These are phyloP conservation scores for Clarias platycephalus DNA, from an alignment of 2,797 vertebrate species.

Conservation along the genomic window DNA sequence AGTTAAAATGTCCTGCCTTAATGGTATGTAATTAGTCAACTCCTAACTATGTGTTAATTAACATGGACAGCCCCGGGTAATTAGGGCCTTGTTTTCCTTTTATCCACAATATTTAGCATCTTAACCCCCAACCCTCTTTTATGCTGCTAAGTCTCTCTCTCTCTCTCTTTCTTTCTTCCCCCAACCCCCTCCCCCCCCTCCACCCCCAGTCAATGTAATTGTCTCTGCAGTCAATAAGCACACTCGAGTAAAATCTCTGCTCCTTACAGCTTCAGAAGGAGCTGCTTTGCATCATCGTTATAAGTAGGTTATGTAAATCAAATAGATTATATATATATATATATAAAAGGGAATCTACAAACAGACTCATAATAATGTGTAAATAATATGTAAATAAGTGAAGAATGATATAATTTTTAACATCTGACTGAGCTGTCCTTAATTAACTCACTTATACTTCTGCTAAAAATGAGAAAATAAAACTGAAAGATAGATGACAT, in stretches of 20 bases:
- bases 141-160: slow-evolving; percentile 5
- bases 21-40: slow-evolving; percentile 59
- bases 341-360: too few relatives aligned
- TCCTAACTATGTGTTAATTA: slow-evolving; percentile 56
- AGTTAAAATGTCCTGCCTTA: slow-evolving; percentile 36
- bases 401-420: neutral
- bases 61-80: slow-evolving; percentile 53
- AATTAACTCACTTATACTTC: neutral
- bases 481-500: slow-evolving; percentile 45
- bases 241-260: slow-evolving; percentile 20
- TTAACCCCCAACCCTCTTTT: slow-evolving; percentile 45
- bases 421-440: neutral
- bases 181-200: too few relatives aligned
- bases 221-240: slow-evolving; percentile 30
- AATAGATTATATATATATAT: neutral
- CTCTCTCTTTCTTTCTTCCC: too few relatives aligned
- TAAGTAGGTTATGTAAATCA: slow-evolving; percentile 43
- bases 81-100: slow-evolving; percentile 51
- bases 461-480: neutral
- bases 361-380: neutral
- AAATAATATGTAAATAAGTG: neutral
- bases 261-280: neutral
- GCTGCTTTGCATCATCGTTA: slow-evolving; percentile 15
- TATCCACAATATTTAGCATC: slow-evolving; percentile 46
- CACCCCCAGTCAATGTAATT: slow-evolving; percentile 31